Conservation (phyloP, 2,113 vertebrate genomes). For the Noctilio leporinus region DNA sequence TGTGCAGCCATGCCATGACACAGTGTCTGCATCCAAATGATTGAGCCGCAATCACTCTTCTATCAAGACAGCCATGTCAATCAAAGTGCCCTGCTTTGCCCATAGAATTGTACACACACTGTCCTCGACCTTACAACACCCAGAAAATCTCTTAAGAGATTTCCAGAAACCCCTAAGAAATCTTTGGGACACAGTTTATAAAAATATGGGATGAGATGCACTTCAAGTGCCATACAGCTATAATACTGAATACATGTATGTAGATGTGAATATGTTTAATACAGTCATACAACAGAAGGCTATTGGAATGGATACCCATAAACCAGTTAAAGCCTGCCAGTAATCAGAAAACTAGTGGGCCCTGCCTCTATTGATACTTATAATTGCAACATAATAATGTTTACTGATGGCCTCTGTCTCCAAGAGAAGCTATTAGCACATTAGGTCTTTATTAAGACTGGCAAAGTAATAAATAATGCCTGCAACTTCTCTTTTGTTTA, state of each 20-base stretch:
- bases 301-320: slow-evolving; percentile 37
- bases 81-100: not conserved
- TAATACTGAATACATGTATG: slow-evolving; percentile 18
- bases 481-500: slow-evolving; percentile 59
- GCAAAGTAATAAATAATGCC: slow-evolving; percentile 60
- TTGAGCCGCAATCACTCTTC: not conserved
- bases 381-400: slow-evolving; percentile 49
- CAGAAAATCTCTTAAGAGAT: not conserved
- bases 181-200: not conserved
- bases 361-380: slow-evolving; percentile 49
- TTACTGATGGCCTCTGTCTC: slow-evolving; percentile 63
- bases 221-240: slow-evolving; percentile 5
- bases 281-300: slow-evolving; percentile 24
- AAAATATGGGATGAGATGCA: not conserved
- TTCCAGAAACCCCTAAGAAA: not conserved
- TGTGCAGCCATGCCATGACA: not conserved
- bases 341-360: slow-evolving; percentile 45
- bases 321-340: slow-evolving; percentile 43
- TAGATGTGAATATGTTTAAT: slow-evolving; percentile 9
- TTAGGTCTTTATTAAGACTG: slow-evolving; percentile 64
- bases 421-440: slow-evolving; percentile 49
- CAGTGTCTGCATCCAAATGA: not conserved
- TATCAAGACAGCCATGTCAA: not conserved
- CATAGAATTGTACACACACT: not conserved
- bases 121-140: not conserved